A percentile compares a stretch with the other conserved stretches of the same genome.
Evolutionary conservation across 2,888 invertebrate species (phyloP).

Genomic region (Pterobdella sp.): DNA sequence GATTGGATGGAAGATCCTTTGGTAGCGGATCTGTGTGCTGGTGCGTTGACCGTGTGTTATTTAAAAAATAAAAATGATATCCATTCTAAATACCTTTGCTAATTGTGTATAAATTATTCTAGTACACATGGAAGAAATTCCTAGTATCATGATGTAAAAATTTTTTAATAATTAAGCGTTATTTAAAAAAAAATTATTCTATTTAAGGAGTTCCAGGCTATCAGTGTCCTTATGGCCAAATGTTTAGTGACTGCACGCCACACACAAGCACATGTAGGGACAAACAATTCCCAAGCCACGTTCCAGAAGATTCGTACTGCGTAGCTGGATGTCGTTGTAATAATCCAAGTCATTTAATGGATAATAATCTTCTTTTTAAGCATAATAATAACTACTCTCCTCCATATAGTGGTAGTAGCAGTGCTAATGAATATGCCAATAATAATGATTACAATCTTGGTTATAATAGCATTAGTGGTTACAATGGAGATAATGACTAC

Average conservation of each 20-base stretch:
- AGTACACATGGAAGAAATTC: too few species aligned
- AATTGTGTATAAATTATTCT: too few species aligned
- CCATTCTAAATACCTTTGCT: too few species aligned
- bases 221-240: conserved; percentile 27
- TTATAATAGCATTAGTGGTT: neutral
- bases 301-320: conserved; percentile 29
- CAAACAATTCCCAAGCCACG: conserved; percentile 31
- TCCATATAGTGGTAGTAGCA: neutral
- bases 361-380: conserved; percentile 1
- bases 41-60: neutral
- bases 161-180: too few species aligned
- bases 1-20: conserved; percentile 27
- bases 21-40: conserved; percentile 21
- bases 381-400: neutral
- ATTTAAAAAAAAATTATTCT: too few species aligned
- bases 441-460: neutral
- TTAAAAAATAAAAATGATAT: too few species aligned
- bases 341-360: conserved; percentile 22
- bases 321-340: conserved; percentile 33
- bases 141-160: too few species aligned
- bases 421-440: neutral
- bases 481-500: neutral
- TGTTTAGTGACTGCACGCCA: conserved; percentile 37
- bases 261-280: conserved; percentile 34
- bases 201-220: conserved; percentile 18